Conservation (phyloP, 30 jellyfish, hydroid and myxozoan genomes). For the Sanderia malayensis region DNA sequence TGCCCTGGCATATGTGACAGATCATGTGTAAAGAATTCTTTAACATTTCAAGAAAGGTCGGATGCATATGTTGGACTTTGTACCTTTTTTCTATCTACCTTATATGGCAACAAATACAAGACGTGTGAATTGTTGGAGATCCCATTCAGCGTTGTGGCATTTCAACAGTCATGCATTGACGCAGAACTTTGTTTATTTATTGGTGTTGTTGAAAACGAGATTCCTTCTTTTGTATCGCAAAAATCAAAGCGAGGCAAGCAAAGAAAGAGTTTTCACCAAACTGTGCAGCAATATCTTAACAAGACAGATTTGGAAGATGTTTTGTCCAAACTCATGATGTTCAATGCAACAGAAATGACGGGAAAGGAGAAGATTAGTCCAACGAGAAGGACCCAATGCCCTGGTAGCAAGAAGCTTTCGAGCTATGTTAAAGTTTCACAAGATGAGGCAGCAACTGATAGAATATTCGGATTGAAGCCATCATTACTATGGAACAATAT, state of each 20-base stretch:
- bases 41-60: constrained; percentile 52
- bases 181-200: constrained; percentile 50
- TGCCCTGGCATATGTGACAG: constrained; percentile 62
- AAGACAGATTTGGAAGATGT: constrained; percentile 36
- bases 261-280: constrained; percentile 36
- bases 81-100: constrained; percentile 46
- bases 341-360: not conserved
- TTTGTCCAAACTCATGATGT: constrained; percentile 24
- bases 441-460: constrained; percentile 55
- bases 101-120: constrained; percentile 33
- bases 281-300: constrained; percentile 43
- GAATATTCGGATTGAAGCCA: constrained; percentile 58
- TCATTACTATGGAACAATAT: constrained; percentile 39
- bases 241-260: constrained; percentile 56
- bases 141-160: constrained; percentile 64
- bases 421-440: constrained; percentile 48
- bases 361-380: not conserved
- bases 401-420: constrained; percentile 56
- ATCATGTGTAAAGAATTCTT: constrained; percentile 44
- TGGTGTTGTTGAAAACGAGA: constrained; percentile 61
- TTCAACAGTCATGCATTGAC: constrained; percentile 64
- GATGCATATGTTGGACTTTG: constrained; percentile 68
- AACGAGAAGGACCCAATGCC: constrained; percentile 21
- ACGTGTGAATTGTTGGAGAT: constrained; percentile 23
- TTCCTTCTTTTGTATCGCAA: constrained; percentile 13